Percentiles rank a stretch among this genome's conserved stretches.
Conservation (phyloP, 2,113 vertebrate genomes). For the Cephalopterus ornatus region DNA sequence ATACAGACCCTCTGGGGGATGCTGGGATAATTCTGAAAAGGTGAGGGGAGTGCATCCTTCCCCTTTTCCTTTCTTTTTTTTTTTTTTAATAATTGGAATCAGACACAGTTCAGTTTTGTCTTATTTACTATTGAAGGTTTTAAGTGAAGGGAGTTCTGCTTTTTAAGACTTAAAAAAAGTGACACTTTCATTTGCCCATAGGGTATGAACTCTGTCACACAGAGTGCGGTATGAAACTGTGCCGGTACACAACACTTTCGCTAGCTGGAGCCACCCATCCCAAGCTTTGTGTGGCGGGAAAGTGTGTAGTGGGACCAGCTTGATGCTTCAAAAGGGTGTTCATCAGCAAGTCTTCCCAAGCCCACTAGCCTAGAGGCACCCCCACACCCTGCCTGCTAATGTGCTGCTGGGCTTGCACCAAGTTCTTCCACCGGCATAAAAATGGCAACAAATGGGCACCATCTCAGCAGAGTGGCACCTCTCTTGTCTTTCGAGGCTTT, state of each 20-base stretch:
- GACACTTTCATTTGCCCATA: accelerated
- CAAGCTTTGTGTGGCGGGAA: accelerated
- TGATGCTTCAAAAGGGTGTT: neutral
- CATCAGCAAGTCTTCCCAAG: neutral
- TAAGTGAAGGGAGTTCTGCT: neutral
- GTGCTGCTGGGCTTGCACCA: neutral
- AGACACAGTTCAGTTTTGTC: neutral
- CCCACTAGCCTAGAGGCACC: neutral
- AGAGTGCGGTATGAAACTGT: neutral
- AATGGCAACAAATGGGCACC: neutral
- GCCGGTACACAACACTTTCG: neutral
- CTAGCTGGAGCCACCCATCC: neutral
- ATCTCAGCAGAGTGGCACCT: neutral
- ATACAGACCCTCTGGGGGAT: neutral
- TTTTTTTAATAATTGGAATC: neutral
- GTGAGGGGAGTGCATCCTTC: neutral
- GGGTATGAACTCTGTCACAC: neutral
- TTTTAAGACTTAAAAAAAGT: neutral
- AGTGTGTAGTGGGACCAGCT: neutral
- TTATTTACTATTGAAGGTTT: neutral
- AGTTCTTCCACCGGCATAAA: neutral
- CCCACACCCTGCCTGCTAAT: neutral
- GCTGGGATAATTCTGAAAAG: neutral
- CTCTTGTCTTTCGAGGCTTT: neutral
- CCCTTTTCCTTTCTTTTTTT: neutral